phyloP scores from a whole-genome alignment of 2,113 vertebrate species.

The Sander vitreus region DNA sequence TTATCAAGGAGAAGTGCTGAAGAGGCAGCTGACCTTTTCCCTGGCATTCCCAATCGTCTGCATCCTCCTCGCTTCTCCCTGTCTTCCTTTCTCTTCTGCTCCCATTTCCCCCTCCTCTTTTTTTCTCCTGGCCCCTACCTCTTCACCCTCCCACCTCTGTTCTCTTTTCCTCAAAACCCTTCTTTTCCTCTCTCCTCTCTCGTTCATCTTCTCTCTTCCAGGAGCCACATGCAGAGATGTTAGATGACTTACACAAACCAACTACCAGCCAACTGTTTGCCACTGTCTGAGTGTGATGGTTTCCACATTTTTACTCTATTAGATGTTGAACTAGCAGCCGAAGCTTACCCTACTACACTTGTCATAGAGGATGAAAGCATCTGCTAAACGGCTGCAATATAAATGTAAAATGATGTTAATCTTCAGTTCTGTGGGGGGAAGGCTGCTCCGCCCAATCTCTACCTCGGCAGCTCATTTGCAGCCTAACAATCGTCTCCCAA shows the following conservation, averaged over 20 bases:
- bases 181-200: background rate
- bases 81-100: constrained; percentile 11
- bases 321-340: constrained; percentile 1
- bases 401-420: constrained; percentile 68
- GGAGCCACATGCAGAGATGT: background rate
- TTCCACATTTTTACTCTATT: background rate
- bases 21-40: constrained; percentile 75
- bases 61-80: constrained; percentile 16
- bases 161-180: constrained; percentile 1
- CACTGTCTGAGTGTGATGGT: background rate
- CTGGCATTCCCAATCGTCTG: constrained; percentile 30
- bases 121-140: constrained; percentile 2
- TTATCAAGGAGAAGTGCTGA: constrained; percentile 62
- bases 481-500: constrained; percentile 59
- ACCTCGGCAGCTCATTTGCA: constrained; percentile 42
- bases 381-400: constrained; percentile 41
- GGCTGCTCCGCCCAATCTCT: constrained; percentile 35
- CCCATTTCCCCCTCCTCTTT: constrained; percentile 5
- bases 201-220: background rate
- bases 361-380: constrained; percentile 35
- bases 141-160: constrained; percentile 5
- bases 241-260: background rate
- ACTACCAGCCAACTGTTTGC: background rate
- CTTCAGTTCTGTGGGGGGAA: constrained; percentile 44
- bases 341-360: background rate